Conservation (phyloP, 2,888 invertebrate species). For the Syrista parreyssii region DNA sequence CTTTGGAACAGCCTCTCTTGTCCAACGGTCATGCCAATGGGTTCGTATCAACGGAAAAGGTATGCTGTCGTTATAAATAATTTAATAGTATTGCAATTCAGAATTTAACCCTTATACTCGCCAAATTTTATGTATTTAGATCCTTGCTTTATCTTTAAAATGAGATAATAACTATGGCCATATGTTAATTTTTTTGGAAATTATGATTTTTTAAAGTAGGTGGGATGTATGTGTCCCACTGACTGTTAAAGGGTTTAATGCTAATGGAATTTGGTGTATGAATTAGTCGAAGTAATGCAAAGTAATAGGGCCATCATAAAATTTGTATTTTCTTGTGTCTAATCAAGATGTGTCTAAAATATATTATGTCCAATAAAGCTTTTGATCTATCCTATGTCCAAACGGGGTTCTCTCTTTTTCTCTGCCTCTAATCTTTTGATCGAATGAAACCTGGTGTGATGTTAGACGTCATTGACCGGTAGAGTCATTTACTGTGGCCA, state of each 20-base stretch:
- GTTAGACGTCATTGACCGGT: neutral
- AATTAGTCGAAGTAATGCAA: neutral
- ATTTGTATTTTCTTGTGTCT: too few relatives aligned
- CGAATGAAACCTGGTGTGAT: neutral
- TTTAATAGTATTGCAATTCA: neutral
- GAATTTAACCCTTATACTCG: neutral
- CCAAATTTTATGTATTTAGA: too few relatives aligned
- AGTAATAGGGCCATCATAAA: too few relatives aligned
- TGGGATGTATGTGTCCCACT: too few relatives aligned
- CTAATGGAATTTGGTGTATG: neutral
- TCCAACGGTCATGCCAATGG: slow-evolving; percentile 50
- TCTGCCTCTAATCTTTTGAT: neutral
- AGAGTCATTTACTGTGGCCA: neutral
- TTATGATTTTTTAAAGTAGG: too few relatives aligned
- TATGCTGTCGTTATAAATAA: slow-evolving; percentile 17
- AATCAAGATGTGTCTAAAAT: too few relatives aligned
- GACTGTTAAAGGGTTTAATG: neutral
- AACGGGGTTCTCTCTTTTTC: too few relatives aligned
- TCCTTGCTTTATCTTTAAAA: too few relatives aligned
- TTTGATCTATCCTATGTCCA: too few relatives aligned
- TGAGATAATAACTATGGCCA: too few relatives aligned
- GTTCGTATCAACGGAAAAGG: slow-evolving; percentile 48
- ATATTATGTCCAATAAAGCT: too few relatives aligned
- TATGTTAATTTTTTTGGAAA: too few relatives aligned
- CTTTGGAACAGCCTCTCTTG: slow-evolving; percentile 45